Evolutionary conservation across 2,888 invertebrate genomes (phyloP).

Genomic region (Synanthedon formicaeformis): DNA sequence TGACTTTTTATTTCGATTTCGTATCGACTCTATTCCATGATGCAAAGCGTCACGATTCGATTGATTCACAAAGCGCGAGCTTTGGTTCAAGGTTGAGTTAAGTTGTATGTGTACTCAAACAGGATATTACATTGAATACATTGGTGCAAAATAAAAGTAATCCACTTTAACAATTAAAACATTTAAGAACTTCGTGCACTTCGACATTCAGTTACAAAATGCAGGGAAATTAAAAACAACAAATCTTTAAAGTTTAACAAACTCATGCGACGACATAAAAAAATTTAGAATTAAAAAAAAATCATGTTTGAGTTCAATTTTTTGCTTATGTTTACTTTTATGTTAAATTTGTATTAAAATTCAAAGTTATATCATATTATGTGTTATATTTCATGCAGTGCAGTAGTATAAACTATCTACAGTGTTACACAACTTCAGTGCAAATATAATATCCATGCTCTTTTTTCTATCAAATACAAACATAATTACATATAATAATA

Average conservation of each 20-base stretch:
- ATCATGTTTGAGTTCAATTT: too few relatives aligned
- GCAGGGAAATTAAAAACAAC: too few relatives aligned
- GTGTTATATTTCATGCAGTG: constrained; percentile 40
- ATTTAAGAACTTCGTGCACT: constrained; percentile 8
- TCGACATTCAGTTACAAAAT: constrained; percentile 21
- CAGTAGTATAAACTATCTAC: constrained; percentile 25
- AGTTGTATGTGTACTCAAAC: constrained; percentile 49
- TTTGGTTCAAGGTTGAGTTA: constrained; percentile 4
- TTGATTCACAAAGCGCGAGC: not conserved
- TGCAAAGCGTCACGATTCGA: constrained; percentile 9
- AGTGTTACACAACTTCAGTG: constrained; percentile 28
- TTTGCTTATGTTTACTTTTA: too few relatives aligned
- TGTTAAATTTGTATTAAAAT: constrained; percentile 1
- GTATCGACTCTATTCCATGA: not conserved
- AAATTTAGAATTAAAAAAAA: too few relatives aligned
- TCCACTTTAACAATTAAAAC: not conserved
- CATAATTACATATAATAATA: too few relatives aligned
- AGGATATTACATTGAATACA: constrained; percentile 39
- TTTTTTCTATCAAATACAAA: not conserved
- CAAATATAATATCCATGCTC: constrained; percentile 17
- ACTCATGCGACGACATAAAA: too few relatives aligned
- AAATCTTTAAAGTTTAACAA: too few relatives aligned
- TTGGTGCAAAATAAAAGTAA: not conserved
- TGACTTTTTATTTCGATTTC: not conserved
- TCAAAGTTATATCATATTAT: constrained; percentile 6